These are phyloP conservation scores for Ecliptopera silaceata DNA, from an alignment of 2,888 invertebrate species.

Conservation along the genomic window DNA sequence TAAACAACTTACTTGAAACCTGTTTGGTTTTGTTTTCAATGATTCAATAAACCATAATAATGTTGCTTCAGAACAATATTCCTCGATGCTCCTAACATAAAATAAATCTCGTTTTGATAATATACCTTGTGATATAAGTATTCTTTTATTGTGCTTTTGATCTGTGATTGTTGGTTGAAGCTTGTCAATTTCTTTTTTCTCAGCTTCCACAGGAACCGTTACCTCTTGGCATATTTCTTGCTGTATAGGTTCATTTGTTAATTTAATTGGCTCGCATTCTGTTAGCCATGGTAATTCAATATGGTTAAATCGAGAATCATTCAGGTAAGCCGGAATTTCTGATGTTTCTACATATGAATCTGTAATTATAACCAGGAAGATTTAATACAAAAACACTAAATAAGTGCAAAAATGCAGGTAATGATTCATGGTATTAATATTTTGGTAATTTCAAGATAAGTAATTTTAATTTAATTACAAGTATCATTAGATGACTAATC, in stretches of 20 bases:
- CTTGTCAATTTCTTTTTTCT: neutral
- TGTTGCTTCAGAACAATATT: conserved; percentile 38
- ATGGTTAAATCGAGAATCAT: conserved; percentile 48
- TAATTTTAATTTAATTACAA: no score
- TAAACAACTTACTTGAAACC: conserved; percentile 27
- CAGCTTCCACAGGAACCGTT: neutral
- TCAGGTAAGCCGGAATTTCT: conserved; percentile 51
- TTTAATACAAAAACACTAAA: no score
- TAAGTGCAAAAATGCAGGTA: no score
- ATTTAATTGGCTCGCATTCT: conserved; percentile 15
- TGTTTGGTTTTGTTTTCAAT: conserved; percentile 20
- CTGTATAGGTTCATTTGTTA: neutral
- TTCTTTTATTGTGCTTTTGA: conserved; percentile 12
- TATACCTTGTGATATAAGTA: conserved; percentile 25
- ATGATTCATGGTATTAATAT: no score
- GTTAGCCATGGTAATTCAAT: conserved; percentile 25
- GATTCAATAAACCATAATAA: conserved; percentile 50
- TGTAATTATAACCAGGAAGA: no score
- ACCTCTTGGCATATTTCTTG: neutral
- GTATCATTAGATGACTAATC: no score
- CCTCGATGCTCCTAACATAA: conserved; percentile 50
- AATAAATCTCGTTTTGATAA: conserved; percentile 48
- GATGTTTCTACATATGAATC: conserved; percentile 48
- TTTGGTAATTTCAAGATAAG: no score
- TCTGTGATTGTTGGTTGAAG: neutral